Percentiles rank a stretch among this genome's conserved stretches.
Evolutionary conservation across 1,140 invertebrate genomes (phyloP).

Genomic region (Megathymus violae): DNA sequence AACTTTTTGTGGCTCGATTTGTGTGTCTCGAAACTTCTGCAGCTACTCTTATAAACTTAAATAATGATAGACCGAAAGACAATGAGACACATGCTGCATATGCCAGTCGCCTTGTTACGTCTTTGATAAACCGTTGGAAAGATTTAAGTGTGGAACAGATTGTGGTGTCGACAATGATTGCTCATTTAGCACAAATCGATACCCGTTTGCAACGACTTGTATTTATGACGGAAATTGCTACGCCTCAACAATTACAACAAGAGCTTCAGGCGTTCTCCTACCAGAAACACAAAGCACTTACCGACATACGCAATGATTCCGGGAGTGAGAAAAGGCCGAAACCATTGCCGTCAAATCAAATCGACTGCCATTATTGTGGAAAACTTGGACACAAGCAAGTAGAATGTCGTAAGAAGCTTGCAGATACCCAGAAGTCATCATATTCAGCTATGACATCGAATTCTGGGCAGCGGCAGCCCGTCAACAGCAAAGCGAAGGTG

Average conservation of each 20-base stretch:
- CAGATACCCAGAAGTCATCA: not conserved
- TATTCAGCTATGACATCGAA: too few species aligned
- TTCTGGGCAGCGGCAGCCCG: too few species aligned
- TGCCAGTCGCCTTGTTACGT: constrained; percentile 12
- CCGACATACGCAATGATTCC: not conserved
- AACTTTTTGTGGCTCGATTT: constrained; percentile 42
- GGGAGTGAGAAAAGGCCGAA: not conserved
- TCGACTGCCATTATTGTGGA: constrained; percentile 12
- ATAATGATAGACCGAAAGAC: constrained; percentile 22
- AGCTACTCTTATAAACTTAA: constrained; percentile 27
- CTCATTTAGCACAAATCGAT: constrained; percentile 38
- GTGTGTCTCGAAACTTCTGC: constrained; percentile 43
- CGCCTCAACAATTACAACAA: constrained; percentile 23
- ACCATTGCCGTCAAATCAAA: not conserved
- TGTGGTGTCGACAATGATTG: constrained; percentile 22
- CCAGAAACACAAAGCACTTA: not conserved
- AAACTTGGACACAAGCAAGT: constrained; percentile 7
- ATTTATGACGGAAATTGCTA: constrained; percentile 31
- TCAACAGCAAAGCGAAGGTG: too few species aligned
- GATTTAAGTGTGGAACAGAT: constrained; percentile 33
- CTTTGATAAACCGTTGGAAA: constrained; percentile 28
- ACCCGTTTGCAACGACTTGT: constrained; percentile 25
- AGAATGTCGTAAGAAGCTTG: constrained; percentile 27
- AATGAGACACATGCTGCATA: constrained; percentile 29
- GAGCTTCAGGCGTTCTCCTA: constrained; percentile 31